phyloP scores from a whole-genome alignment of 2,797 vertebrate species.

The Sebastes steindachneri region DNA sequence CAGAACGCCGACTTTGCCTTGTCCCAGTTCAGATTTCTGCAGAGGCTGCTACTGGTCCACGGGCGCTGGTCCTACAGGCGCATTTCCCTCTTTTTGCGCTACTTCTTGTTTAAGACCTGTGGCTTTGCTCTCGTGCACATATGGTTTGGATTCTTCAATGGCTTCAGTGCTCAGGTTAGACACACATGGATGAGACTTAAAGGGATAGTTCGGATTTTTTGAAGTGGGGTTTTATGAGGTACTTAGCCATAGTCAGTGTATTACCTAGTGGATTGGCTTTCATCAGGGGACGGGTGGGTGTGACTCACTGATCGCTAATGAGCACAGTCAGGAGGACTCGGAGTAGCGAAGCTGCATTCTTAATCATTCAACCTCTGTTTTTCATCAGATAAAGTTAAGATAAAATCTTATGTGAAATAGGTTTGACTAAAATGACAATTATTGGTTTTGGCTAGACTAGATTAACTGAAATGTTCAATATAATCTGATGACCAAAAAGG shows the following conservation, averaged over 20 bases:
- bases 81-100: constrained; percentile 88
- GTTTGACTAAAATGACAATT: too few species aligned
- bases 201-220: neutral
- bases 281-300: too few species aligned
- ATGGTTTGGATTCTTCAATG: constrained; percentile 92
- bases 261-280: neutral
- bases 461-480: too few species aligned
- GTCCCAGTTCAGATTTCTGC: constrained; percentile 90
- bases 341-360: too few species aligned
- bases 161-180: constrained; percentile 91
- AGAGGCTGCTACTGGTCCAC: constrained; percentile 90
- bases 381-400: too few species aligned
- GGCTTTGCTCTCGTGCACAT: constrained; percentile 88
- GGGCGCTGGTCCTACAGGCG: constrained; percentile 93
- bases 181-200: neutral
- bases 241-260: neutral
- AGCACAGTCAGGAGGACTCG: too few species aligned
- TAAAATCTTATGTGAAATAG: too few species aligned
- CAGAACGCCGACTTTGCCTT: constrained; percentile 92
- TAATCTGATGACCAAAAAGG: too few species aligned
- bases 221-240: neutral
- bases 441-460: too few species aligned
- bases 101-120: constrained; percentile 93
- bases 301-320: too few species aligned
- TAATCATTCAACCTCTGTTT: too few species aligned